phyloP scores from a whole-genome alignment of 2,113 vertebrate species.

The Cyanoderma ruficeps region DNA sequence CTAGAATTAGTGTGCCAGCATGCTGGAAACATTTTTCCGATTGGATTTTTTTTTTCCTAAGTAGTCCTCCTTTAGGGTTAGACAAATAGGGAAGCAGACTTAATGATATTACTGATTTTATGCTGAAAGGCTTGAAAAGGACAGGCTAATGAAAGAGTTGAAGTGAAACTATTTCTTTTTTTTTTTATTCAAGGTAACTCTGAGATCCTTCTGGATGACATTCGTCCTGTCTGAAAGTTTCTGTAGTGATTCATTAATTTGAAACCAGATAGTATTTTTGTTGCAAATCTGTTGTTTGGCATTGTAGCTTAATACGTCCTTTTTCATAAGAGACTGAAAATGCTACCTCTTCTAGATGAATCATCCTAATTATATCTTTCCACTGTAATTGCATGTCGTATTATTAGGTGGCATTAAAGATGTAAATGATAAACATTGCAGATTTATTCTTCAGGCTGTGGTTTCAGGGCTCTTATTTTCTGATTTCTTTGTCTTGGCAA shows the following conservation, averaged over 20 bases:
- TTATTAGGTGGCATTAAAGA: slow-evolving; percentile 29
- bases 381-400: slow-evolving; percentile 14
- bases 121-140: neutral
- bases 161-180: neutral
- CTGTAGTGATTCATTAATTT: neutral
- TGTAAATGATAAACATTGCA: slow-evolving; percentile 2
- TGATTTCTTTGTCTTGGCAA: neutral
- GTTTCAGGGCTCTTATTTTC: slow-evolving; percentile 20
- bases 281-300: neutral
- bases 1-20: neutral
- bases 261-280: neutral
- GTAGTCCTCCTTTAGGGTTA: neutral
- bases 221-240: neutral
- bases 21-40: neutral
- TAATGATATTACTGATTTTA: neutral
- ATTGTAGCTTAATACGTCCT: neutral
- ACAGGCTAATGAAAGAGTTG: neutral
- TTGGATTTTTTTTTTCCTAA: neutral
- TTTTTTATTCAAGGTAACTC: neutral
- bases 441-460: neutral
- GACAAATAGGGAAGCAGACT: neutral
- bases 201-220: neutral
- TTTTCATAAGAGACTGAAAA: slow-evolving; percentile 5
- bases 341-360: slow-evolving; percentile 4
- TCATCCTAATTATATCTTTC: slow-evolving; percentile 40